Evolutionary conservation across 1,140 invertebrate genomes (phyloP).

Genomic region (Piezodorus guildinii): DNA sequence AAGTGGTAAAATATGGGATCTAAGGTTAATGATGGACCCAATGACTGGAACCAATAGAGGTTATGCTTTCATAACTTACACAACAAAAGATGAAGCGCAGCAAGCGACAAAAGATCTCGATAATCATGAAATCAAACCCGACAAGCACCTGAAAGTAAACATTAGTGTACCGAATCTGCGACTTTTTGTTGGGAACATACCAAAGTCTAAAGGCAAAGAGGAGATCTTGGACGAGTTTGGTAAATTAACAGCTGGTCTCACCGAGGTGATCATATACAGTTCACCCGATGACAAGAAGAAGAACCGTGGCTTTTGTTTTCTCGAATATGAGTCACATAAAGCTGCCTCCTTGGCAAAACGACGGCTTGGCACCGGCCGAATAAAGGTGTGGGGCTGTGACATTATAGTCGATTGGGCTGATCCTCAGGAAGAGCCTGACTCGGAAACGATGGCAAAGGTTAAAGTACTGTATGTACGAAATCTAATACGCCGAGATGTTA

Average conservation of each 20-base stretch:
- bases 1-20: conserved; percentile 94
- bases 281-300: conserved; percentile 98
- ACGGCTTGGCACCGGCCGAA: conserved; percentile 78
- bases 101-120: conserved; percentile 94
- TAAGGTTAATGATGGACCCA: conserved; percentile 98
- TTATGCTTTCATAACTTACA: conserved; percentile 98
- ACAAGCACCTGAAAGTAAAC: conserved; percentile 99
- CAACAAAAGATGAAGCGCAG: conserved; percentile 78
- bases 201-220: conserved; percentile 99
- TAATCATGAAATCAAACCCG: conserved; percentile 99
- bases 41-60: conserved; percentile 94
- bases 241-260: conserved; percentile 94
- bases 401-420: conserved; percentile 99
- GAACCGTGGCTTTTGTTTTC: conserved; percentile 98
- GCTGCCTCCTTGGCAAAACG: conserved; percentile 94
- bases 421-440: conserved; percentile 96
- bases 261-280: conserved; percentile 98
- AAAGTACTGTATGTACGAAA: conserved; percentile 97
- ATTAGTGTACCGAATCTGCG: conserved; percentile 99
- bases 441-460: conserved; percentile 97
- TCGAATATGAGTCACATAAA: conserved; percentile 99
- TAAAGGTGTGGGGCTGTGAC: conserved; percentile 97
- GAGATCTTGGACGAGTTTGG: conserved; percentile 99
- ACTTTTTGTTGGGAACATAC: conserved; percentile 99
- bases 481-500: too few relatives aligned